Base-by-base conservation (phyloP, 2,113 vertebrate species). In the Coptodon bakossiorum region DNA sequence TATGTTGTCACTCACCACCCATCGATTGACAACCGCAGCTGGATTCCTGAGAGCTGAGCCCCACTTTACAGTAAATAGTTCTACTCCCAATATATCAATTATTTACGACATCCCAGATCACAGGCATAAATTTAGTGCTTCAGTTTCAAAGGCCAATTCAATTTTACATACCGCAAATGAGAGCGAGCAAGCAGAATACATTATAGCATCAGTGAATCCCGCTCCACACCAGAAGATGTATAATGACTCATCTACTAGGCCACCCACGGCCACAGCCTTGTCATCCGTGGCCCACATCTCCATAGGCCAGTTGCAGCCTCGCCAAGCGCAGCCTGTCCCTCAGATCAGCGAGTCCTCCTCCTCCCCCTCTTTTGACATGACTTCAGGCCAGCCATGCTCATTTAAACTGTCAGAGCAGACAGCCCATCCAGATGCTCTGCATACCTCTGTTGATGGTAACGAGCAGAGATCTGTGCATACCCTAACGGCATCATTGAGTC, bases 101-200 rank as follows among this genome's bases (percentile, higher is more conserved):
- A 94, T 95, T 94, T 48, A 95, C 80, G 50, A 34, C 19, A 19
- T 43, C 82, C 79, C 84, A 80, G 86, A 90, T 93, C 71, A 80
- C 6, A 85, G 6, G 59, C 38, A 90, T 88, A 83, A 76, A 91
- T 91, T 91, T 24, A 76, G 80, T 40, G 27, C 56, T 80, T 80
- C 54, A 73, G 38, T 57, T 85, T 86, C 17, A 5, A 54, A 79
- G 79, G 17, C 22, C 78, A 83, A 66, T 80, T 68, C 73, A 5
- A 31, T 85, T 86, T 84, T 80, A 63, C 73, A 54, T 80, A 84
- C 81, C 14, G 13, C 3, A 3, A 76, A 59, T 36, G 71, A 86
- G 31, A 61, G 48, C n/a, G 22, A 82, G n/a, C 59, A 85, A 84
- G 24, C 9, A 34, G 22, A 87, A 66, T 54, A 76, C 52, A 54